These are phyloP conservation scores for Channa striata DNA, from an alignment of 2,797 vertebrate genomes.

Conservation along the genomic window DNA sequence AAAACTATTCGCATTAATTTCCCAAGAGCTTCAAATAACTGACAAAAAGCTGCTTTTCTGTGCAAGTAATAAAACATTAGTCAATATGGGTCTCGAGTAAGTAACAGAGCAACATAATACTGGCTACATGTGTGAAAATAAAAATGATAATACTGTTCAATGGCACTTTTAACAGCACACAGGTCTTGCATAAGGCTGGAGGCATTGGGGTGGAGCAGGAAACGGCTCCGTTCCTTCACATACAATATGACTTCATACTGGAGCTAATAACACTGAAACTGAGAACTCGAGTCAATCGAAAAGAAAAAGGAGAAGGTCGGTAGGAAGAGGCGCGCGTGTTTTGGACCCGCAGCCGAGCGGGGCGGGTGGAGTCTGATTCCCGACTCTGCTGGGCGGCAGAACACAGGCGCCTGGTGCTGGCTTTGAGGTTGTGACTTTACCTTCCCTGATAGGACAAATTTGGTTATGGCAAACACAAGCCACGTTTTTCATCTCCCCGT, in stretches of 20 bases:
- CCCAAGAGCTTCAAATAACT: neutral
- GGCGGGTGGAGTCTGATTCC: constrained; percentile 11
- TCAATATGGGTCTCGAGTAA: constrained; percentile 63
- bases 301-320: constrained; percentile 60
- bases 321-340: constrained; percentile 46
- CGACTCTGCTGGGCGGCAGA: constrained; percentile 28
- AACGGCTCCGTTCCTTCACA: constrained; percentile 64
- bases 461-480: constrained; percentile 74
- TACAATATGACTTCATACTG: constrained; percentile 61
- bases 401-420: constrained; percentile 71
- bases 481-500: constrained; percentile 43
- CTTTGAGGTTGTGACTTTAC: constrained; percentile 76
- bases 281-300: constrained; percentile 54
- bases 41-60: constrained; percentile 55
- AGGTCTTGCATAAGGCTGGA: constrained; percentile 89
- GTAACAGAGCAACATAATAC: constrained; percentile 68
- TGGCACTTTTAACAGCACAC: constrained; percentile 88
- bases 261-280: constrained; percentile 68
- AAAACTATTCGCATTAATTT: neutral
- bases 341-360: constrained; percentile 25
- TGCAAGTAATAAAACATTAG: constrained; percentile 77
- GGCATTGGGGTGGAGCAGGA: constrained; percentile 76
- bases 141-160: constrained; percentile 81
- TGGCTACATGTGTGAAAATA: constrained; percentile 71
- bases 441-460: constrained; percentile 83